Conservation (phyloP, 2,113 vertebrate species). For the Pedetes capensis region DNA sequence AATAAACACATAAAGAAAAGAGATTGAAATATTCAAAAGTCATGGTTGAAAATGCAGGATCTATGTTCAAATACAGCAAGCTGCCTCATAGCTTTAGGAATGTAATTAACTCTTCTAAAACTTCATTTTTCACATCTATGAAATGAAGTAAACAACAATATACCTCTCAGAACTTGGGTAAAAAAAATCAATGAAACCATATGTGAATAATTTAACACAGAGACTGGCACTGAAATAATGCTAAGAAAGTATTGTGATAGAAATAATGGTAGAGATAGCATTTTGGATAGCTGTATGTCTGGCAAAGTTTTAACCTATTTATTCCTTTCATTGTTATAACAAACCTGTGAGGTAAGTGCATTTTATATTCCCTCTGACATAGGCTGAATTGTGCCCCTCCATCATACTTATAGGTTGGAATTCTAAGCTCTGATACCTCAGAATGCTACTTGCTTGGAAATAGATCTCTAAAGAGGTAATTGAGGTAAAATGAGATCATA, state of each 20-base stretch:
- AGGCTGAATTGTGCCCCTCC: background rate
- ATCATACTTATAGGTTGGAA: background rate
- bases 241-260: background rate
- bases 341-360: background rate
- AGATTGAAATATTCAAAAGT: background rate
- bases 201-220: background rate
- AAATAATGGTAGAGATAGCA: background rate
- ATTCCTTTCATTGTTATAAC: background rate
- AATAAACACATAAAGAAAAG: no score
- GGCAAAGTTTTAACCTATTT: background rate
- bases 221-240: background rate
- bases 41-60: background rate
- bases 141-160: background rate
- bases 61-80: background rate
- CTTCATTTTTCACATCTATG: background rate
- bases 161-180: background rate
- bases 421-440: background rate
- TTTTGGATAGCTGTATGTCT: background rate
- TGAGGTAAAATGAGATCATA: background rate
- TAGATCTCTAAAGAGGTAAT: background rate
- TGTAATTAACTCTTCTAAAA: background rate
- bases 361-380: background rate
- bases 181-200: background rate
- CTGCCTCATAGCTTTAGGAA: background rate
- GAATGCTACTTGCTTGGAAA: background rate